Base-by-base conservation (phyloP, 2,113 vertebrate species). In the Prunella himalayana region DNA sequence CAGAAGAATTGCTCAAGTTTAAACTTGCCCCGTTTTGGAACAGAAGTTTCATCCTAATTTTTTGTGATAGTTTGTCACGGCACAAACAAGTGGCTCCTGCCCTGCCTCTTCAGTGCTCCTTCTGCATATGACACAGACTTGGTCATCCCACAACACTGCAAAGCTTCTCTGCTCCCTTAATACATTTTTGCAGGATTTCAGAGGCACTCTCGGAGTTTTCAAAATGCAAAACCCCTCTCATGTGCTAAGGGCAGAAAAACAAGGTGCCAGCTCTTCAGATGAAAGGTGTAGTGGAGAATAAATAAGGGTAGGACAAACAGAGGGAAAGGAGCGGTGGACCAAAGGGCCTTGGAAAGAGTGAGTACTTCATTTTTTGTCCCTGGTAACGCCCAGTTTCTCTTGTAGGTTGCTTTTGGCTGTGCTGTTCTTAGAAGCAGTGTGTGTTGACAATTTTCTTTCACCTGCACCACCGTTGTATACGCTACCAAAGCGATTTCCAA, bases 391-490 rank as follows among this genome's bases (percentile, higher is more conserved):
- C 5, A 37, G 5, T 12, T 25, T 65, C 23, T n/a, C 0, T 0
- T 53, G 19, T 3, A 14, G 24, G n/a, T 14, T n/a, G 20, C 13
- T 66, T 66, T 50, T 11, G 27, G 7, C 6, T 2, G 1, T 1
- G 4, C 22, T 33, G 19, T 18, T 75, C 31, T 49, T 17, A 39
- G 64, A 31, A 89, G 39, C 9, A 13, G 15, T 0, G n/a, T 6
- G 3, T 2, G 7, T 5, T 42, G 31, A 10, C 17, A 7, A 1
- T 10, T 23, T 50, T 27, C 10, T 18, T 44, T 28, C 10, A 13
- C 25, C 28, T 2, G 20, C 49, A 39, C 19, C 35, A 19, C 23
- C 1, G 8, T 3, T 11, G 15, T 16, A 8, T 1, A 11, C 0
- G 1, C 39, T 20, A 18, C 23, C 14, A 44, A 54, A 35, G 35